Evolutionary conservation across 2,888 invertebrate species (phyloP), one percentile per base, ranked within the genome.

Genomic region (Tipula helvola): DNA sequence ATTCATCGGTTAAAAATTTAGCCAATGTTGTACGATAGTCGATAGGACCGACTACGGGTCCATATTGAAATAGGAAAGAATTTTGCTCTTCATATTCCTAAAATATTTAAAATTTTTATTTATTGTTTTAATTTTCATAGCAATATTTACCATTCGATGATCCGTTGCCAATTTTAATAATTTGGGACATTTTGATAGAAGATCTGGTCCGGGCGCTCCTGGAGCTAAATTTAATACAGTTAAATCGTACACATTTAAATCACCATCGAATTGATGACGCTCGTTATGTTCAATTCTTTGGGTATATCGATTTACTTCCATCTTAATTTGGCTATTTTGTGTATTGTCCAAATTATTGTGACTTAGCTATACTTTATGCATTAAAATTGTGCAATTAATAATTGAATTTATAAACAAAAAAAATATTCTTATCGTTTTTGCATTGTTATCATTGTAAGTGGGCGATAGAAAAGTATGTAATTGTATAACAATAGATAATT

Each of bases 171-270:
- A 89, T 86, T 90, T 89, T 88, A 93, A 91, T 86, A 92, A 91
- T 13, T 91, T 90, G 28, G 91, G 90, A 87, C 93, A 92, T 83
- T 91, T 89, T 87, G 91, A 89, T 2, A 93, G 90, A 5, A 93
- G 89, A 88, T 93, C 93, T 2, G 93, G 92, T 0, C 93, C 93
- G 0, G 93, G 93, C 8, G 93, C 92, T 8, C 93, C 93, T 0
- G 93, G 93, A 0, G 93, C 92, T 36, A 93, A 89, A 88, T 93
- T 93, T 3, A 91, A 89, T 5, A 91, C 88, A n/a, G 89, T 89
- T 4, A 90, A 88, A 3, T 92, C 90, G 88, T 93, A 93, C 36
- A 93, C 93, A 89, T 93, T 93, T 86, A 90, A 88, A 2, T 90
- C 89, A 85, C 90, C 52, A 2, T 57, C 52, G 16, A 16, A 57